These are phyloP conservation scores for Nomia melanderi DNA, from an alignment of 1,140 invertebrate genomes.

Conservation along the genomic window DNA sequence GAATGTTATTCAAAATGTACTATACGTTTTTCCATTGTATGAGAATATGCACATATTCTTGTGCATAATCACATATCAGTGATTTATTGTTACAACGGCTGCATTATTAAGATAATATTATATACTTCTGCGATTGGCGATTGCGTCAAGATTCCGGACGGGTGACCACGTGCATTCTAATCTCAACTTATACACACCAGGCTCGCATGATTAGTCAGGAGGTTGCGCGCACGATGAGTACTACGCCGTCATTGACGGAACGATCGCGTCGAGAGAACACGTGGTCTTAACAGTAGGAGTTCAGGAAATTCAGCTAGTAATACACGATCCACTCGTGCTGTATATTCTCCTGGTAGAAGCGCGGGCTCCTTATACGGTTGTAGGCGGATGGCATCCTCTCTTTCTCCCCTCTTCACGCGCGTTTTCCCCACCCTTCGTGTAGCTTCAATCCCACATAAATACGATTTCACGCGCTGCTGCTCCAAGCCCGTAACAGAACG, in stretches of 20 bases:
- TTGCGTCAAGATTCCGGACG: conserved; percentile 61
- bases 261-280: conserved; percentile 74
- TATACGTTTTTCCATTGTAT: too few relatives aligned
- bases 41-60: too few relatives aligned
- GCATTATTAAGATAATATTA: too few relatives aligned
- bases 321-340: background rate
- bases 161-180: conserved; percentile 80
- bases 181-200: conserved; percentile 70
- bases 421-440: background rate
- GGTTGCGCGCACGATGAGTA: conserved; percentile 6
- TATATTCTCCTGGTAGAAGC: conserved; percentile 75
- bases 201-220: conserved; percentile 58
- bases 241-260: conserved; percentile 32
- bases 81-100: too few relatives aligned
- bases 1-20: too few relatives aligned
- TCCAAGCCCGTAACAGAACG: too few relatives aligned
- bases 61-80: too few relatives aligned
- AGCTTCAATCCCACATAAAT: background rate
- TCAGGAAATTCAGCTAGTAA: conserved; percentile 33
- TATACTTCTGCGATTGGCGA: background rate
- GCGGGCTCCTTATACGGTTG: conserved; percentile 81
- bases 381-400: conserved; percentile 72
- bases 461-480: background rate
- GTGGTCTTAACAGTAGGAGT: conserved; percentile 58
- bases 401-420: conserved; percentile 39